Base-by-base conservation (phyloP, 2,113 vertebrate genomes). In the Pitta sordida region DNA sequence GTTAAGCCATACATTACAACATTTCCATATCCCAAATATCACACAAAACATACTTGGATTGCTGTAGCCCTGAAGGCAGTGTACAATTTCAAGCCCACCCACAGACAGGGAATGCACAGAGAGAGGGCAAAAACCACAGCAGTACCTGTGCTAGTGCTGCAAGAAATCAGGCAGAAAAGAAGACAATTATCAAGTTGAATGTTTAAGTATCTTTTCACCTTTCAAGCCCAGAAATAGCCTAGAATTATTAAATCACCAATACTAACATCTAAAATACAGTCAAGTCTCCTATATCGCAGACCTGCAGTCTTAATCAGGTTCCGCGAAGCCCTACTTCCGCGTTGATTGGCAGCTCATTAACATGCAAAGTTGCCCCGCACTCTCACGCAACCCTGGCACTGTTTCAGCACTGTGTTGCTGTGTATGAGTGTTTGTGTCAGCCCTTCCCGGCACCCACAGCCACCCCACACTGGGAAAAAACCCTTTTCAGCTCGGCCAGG, bases 81-180 rank as follows among this genome's bases (percentile, higher is more conserved):
- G 9, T 52, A 7, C 0, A 6, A 62, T 34, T 36, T 64, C 23
- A 59, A 58, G n/a, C 29, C 53, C 3, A 7, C 11, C 36, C 19
- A 29, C 19, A 80, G 51, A 22, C 13, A 9, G 32, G 11, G 9
- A 53, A 49, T 2, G 13, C 27, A n/a, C n/a, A 49, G n/a, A 56
- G 9, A 3, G 36, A 68, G 49, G 15, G 12, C 13, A 68, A 83
- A 17, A 46, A 62, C 44, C 16, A 19, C 34, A 29, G 10, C 23
- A 39, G 2, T 3, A 0, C 30, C 22, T 9, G 12, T 4, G 3
- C 9, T 29, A 73, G 22, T 6, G 34, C 41, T 30, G 41, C 1
- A 1, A 49, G 23, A 60, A 44, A 37, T 30, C 48, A 32, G 41
- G 23, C 21, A 44, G 41, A 56, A 52, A 68, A 15, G 7, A 44